Base-by-base conservation (phyloP, 2,797 vertebrate genomes). In the Danio aesculapii region DNA sequence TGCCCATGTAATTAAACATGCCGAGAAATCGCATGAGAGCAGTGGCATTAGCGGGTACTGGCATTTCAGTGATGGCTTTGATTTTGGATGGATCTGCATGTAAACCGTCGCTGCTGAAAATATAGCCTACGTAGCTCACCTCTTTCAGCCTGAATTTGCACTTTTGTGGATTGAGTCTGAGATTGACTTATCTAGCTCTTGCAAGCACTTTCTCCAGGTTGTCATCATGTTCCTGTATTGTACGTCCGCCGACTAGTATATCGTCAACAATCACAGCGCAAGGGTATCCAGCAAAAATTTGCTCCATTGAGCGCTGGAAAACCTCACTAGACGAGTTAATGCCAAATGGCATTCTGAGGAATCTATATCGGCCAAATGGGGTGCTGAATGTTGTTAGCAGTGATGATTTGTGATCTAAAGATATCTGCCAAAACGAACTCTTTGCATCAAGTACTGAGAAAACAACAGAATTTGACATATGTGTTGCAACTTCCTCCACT, bases 1-100 rank as follows among this genome's bases (percentile, higher is more conserved):
- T 85, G 4, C 30, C 64, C 6, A 85, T 44, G 43, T 80, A 75
- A 43, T 80, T 84, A 1, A 79, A 39, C 79, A 84, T 86, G 4
- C 77, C 73, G 14, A 87, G 74, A 41, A 84, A 83, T 46, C 52
- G 17, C 13, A 85, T 58, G 19, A 86, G 19, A 13, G 81, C 55
- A 64, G 81, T 44, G 0, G 49, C 30, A 8, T 85, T 63, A 5
- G 41, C 43, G 39, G 61, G n/a, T 10, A 44, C 43, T 43, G 16
- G 8, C 43, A 64, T 64, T 64, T 64, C 14, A 63, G 8, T 6
- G 8, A 44, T 63, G 8, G 61, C 39, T 43, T 43, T 63, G 4
- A 14, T 63, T 9, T 44, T 66, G 44, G n/a, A 66, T 49, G 21
- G 61, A 14, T 66, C 12, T 3, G n/a, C 46, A n/a, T 64, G 74